These are phyloP conservation scores for Tetrax tetrax DNA, from an alignment of 2,113 vertebrate genomes.

Conservation along the genomic window DNA sequence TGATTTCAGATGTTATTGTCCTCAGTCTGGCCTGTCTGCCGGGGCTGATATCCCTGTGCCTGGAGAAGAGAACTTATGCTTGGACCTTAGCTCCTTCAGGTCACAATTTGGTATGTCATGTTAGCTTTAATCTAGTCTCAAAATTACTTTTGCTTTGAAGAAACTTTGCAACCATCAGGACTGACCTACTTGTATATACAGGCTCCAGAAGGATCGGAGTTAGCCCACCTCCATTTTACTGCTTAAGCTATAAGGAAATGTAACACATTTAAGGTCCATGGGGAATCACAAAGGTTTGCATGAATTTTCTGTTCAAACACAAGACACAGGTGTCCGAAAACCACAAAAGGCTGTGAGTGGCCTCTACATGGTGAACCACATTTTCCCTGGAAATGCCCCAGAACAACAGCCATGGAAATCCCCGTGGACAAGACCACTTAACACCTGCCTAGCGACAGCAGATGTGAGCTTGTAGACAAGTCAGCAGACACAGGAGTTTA, in stretches of 20 bases:
- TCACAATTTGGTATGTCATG: background rate
- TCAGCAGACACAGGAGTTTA: background rate
- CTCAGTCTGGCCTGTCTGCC: background rate
- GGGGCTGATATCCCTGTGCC: background rate
- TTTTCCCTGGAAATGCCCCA: background rate
- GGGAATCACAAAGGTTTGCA: background rate
- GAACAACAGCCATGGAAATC: background rate
- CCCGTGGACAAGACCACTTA: background rate
- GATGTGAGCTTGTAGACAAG: background rate
- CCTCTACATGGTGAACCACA: background rate
- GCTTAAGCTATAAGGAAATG: background rate
- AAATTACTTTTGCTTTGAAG: background rate
- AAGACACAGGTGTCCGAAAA: background rate
- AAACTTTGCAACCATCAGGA: background rate
- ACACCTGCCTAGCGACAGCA: background rate
- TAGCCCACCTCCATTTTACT: background rate
- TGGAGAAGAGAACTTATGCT: background rate
- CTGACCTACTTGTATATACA: background rate
- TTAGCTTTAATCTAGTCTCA: background rate
- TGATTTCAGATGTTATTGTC: background rate
- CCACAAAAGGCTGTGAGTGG: background rate
- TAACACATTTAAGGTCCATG: background rate
- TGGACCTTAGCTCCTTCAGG: background rate
- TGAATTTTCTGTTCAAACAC: background rate
- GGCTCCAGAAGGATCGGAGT: background rate